Percentiles rank a stretch among this genome's conserved stretches.
Conservation (phyloP, 2,888 invertebrate species). For the Argyresthia albistria region DNA sequence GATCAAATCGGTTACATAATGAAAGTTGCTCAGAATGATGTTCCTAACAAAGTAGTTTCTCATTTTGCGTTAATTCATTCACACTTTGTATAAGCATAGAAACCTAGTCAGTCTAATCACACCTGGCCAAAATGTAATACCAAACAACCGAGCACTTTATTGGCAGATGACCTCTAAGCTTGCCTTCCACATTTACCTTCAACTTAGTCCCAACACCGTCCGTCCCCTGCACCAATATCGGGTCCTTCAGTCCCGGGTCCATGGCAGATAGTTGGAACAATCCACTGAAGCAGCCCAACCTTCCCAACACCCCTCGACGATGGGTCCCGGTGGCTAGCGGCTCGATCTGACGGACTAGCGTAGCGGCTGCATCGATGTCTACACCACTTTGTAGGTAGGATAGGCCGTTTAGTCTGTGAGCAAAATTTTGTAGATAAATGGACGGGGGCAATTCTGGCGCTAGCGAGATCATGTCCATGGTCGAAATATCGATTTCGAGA, state of each 20-base stretch:
- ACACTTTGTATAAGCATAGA: no score
- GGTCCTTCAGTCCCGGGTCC: conserved; percentile 76
- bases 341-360: conserved; percentile 87
- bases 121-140: no score
- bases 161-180: no score
- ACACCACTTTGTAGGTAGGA: conserved; percentile 95
- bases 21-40: no score
- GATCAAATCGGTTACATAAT: no score
- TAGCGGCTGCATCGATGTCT: conserved; percentile 93
- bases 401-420: conserved; percentile 67
- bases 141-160: no score
- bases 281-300: conserved; percentile 94
- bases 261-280: conserved; percentile 89
- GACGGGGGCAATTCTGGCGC: no score
- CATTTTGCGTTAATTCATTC: no score
- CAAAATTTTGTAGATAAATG: conserved; percentile 24
- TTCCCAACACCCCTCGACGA: conserved; percentile 83
- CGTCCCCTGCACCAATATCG: conserved; percentile 92
- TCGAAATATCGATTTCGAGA: no score
- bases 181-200: conserved; percentile 79
- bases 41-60: no score
- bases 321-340: conserved; percentile 85
- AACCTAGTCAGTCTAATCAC: no score
- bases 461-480: no score
- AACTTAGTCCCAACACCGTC: conserved; percentile 98